Evolutionary conservation across 2,113 vertebrate genomes (phyloP).

Genomic region (zebrafish (Danio rerio)): GRCz12tu NC_133181.1:46628001-46628500

Average conservation of each 20-base stretch:
- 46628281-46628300: slow-evolving; percentile 53
- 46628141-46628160: slow-evolving; percentile 34
- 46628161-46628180: background rate
- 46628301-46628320: slow-evolving; percentile 58
- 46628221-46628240: slow-evolving; percentile 37
- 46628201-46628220: slow-evolving; percentile 32
- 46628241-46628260: slow-evolving; percentile 45
- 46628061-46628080: slow-evolving; percentile 7
- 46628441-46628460: slow-evolving; percentile 30
- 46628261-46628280: slow-evolving; percentile 52
- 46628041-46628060: slow-evolving; percentile 19
- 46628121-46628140: slow-evolving; percentile 23
- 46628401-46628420: slow-evolving; percentile 45
- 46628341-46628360: slow-evolving; percentile 24
- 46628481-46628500: slow-evolving; percentile 50
- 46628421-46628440: slow-evolving; percentile 33
- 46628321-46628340: slow-evolving; percentile 49
- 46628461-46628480: slow-evolving; percentile 39
- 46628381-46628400: slow-evolving; percentile 49
- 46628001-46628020: background rate
- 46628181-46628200: slow-evolving; percentile 21
- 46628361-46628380: slow-evolving; percentile 24
- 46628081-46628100: slow-evolving; percentile 14
- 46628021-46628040: background rate
- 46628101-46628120: background rate